Conservation (phyloP, 2,113 vertebrate species). For the Raja brachyura region DNA sequence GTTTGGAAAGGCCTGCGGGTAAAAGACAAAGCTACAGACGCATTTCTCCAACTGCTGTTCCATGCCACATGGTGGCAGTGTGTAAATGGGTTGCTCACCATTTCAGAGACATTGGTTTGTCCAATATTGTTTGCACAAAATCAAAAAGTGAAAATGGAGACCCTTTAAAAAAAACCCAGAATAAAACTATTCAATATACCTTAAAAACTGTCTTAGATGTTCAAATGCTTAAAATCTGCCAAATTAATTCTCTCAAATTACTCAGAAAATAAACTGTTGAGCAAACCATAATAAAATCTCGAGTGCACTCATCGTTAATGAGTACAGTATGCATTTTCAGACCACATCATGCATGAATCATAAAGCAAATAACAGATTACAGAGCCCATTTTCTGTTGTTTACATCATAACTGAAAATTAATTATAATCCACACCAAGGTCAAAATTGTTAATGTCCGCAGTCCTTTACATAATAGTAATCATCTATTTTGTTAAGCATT, state of each 20-base stretch:
- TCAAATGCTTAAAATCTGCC: neutral
- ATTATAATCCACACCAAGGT: neutral
- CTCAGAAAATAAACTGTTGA: neutral
- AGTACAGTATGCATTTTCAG: neutral
- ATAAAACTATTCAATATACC: neutral
- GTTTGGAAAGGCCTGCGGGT: neutral
- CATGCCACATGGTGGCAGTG: constrained; percentile 6
- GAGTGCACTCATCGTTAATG: neutral
- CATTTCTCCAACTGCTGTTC: neutral
- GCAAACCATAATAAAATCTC: neutral
- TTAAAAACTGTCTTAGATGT: neutral
- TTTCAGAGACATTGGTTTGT: neutral
- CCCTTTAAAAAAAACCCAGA: neutral
- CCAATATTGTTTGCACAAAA: neutral
- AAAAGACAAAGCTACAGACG: neutral
- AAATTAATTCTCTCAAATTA: neutral
- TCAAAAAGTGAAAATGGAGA: neutral
- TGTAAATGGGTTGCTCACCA: neutral
- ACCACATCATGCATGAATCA: neutral
- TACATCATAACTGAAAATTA: neutral
- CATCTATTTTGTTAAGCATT: neutral
- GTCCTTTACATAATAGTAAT: neutral
- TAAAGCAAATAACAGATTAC: neutral
- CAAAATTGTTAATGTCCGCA: neutral
- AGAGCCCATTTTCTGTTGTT: neutral